Evolutionary conservation across 2,113 vertebrate genomes (phyloP).

Genomic region (Strigops habroptila): DNA sequence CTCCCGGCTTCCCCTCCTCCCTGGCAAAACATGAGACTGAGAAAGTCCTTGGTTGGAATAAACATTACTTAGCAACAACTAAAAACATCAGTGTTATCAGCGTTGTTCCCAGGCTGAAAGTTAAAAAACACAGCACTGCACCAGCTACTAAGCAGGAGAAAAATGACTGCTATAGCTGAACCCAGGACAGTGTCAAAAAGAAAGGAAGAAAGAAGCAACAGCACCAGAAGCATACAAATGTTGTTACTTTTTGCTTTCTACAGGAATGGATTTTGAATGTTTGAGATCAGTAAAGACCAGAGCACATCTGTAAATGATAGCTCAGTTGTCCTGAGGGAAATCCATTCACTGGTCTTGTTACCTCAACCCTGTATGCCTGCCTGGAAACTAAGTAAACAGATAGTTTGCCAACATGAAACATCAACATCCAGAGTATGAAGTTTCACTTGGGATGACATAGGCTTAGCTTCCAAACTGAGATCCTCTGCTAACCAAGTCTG

Average conservation of each 20-base stretch:
- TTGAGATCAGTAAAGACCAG: neutral
- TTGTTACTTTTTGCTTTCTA: neutral
- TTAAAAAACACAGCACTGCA: too few relatives aligned
- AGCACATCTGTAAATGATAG: slow-evolving; percentile 5
- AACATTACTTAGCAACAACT: too few relatives aligned
- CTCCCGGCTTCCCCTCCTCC: too few relatives aligned
- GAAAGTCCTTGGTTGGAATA: too few relatives aligned
- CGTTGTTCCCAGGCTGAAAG: too few relatives aligned
- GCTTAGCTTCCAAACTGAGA: neutral
- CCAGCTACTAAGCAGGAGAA: too few relatives aligned
- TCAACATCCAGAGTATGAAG: neutral
- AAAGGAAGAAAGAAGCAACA: neutral
- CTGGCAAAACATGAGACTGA: too few relatives aligned
- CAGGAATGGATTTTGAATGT: neutral
- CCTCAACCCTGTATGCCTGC: neutral
- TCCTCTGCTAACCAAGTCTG: neutral
- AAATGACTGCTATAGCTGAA: too few relatives aligned
- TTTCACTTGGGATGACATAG: neutral
- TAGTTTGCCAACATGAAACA: neutral
- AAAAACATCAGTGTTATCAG: too few relatives aligned
- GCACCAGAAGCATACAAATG: neutral
- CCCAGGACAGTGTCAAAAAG: neutral
- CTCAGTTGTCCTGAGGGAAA: slow-evolving; percentile 8
- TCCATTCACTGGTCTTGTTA: neutral
- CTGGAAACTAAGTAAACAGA: neutral